A percentile compares a stretch with the other conserved stretches of the same genome.
These are phyloP conservation scores for Casuarius casuarius DNA, from an alignment of 2,113 vertebrate genomes.

Conservation along the genomic window DNA sequence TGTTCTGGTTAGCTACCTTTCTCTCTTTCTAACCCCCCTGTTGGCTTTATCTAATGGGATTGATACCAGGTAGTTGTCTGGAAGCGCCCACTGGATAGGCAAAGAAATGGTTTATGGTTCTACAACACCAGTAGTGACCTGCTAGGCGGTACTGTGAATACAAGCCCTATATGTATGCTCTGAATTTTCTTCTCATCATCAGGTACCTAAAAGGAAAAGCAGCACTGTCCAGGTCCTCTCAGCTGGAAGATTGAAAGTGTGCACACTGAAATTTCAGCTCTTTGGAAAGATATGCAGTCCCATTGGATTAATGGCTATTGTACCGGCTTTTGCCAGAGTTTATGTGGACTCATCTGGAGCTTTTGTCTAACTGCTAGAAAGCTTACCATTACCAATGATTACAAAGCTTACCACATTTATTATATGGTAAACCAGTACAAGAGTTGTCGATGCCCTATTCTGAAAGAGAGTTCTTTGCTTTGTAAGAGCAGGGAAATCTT, in stretches of 20 bases:
- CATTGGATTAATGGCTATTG: neutral
- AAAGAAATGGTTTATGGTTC: neutral
- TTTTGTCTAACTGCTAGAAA: neutral
- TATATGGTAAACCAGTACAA: neutral
- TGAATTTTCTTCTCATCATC: neutral
- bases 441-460: neutral
- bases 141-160: neutral
- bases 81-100: neutral
- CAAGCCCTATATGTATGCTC: rapidly evolving
- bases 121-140: rapidly evolving
- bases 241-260: neutral
- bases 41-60: neutral
- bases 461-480: neutral
- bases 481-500: neutral
- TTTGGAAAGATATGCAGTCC: neutral
- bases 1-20: neutral
- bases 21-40: neutral
- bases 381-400: neutral
- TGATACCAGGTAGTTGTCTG: neutral
- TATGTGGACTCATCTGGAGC: neutral
- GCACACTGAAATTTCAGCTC: neutral
- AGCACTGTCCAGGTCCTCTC: neutral
- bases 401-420: neutral
- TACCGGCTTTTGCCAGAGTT: neutral
- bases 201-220: neutral